Evolutionary conservation across 2,797 vertebrate genomes (phyloP).

Genomic region (Vespertilio murinus): DNA sequence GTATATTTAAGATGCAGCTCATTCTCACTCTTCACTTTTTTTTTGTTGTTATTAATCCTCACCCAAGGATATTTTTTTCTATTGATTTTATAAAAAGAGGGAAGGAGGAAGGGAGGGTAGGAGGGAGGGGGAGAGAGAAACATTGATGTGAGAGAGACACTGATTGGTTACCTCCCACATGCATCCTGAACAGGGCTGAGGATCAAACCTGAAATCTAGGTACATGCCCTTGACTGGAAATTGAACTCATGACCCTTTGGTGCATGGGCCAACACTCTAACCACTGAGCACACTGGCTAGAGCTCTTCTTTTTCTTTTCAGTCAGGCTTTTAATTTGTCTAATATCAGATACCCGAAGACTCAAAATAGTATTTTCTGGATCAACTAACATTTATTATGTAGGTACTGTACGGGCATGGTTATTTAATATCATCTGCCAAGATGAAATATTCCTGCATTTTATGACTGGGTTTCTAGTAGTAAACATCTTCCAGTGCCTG

Average conservation of each 20-base stretch:
- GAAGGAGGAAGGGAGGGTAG: no score
- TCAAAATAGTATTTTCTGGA: slow-evolving; percentile 45
- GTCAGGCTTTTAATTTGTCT: not conserved
- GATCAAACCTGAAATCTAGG: no score
- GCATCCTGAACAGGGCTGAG: no score
- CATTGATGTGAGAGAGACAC: no score
- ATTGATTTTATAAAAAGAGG: no score
- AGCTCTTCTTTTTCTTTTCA: not conserved
- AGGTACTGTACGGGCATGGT: not conserved
- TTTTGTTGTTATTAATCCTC: not conserved
- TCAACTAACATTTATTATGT: slow-evolving; percentile 34
- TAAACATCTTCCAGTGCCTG: not conserved
- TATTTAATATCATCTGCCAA: slow-evolving; percentile 40
- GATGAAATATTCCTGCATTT: slow-evolving; percentile 2
- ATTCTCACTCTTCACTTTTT: not conserved
- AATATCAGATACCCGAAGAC: slow-evolving; percentile 19
- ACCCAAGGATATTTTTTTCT: no score
- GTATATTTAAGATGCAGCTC: not conserved
- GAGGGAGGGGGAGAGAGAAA: no score
- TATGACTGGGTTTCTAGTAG: not conserved
- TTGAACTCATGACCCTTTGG: not conserved
- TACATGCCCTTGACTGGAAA: not conserved
- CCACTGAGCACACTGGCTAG: not conserved
- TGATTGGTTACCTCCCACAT: no score
- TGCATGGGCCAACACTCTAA: not conserved